A percentile compares a stretch with the other conserved stretches of the same genome.
These are phyloP conservation scores for Magallana gigas DNA, from an alignment of 1,140 invertebrate genomes.

Conservation along the genomic window DNA sequence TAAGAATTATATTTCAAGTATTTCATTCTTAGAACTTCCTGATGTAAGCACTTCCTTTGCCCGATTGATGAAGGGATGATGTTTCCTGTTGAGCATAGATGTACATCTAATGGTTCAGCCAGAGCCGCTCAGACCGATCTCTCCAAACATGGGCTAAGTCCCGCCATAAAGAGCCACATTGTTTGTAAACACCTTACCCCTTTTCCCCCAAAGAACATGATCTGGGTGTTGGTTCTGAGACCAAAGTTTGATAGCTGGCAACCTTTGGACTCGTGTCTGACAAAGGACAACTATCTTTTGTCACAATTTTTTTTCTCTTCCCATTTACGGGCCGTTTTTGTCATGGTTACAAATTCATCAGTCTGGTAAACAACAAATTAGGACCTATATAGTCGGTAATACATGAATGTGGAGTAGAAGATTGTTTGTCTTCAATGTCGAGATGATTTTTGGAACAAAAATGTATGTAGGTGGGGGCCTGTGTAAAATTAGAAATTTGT, in stretches of 20 bases:
- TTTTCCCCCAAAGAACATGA: neutral
- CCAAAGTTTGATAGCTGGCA: neutral
- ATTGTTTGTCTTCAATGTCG: neutral
- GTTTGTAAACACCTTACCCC: neutral
- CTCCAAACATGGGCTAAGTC: no score
- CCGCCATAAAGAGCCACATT: neutral
- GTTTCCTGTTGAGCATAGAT: neutral
- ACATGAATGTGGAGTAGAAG: neutral
- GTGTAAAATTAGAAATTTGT: constrained; percentile 14
- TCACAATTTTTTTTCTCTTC: neutral
- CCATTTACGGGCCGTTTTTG: neutral
- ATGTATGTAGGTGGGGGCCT: constrained; percentile 14
- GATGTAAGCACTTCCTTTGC: constrained; percentile 3
- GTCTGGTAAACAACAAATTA: neutral
- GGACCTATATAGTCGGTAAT: neutral
- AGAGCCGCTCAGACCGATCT: neutral
- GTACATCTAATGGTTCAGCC: neutral
- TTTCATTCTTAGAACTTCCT: constrained; percentile 33
- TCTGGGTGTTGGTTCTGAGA: constrained; percentile 5
- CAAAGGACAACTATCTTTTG: constrained; percentile 6
- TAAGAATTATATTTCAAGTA: constrained; percentile 31
- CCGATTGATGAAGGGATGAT: constrained; percentile 7
- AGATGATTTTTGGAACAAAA: neutral
- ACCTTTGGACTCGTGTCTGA: constrained; percentile 25
- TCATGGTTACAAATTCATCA: constrained; percentile 4